A percentile compares a stretch with the other conserved stretches of the same genome.
Conservation (phyloP, 2,888 invertebrate genomes). For the Brenthis daphne region DNA sequence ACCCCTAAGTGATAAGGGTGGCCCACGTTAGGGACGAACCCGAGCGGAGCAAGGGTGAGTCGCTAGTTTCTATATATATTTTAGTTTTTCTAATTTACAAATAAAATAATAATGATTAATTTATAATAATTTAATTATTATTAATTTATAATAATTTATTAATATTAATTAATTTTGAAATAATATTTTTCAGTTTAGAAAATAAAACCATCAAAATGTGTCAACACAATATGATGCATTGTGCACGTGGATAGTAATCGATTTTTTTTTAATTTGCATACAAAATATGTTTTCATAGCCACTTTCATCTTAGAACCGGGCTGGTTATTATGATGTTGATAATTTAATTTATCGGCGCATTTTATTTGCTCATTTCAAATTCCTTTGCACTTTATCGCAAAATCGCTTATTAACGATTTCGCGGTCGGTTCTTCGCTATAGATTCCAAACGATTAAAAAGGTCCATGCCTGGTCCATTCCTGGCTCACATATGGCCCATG, state of each 20-base stretch:
- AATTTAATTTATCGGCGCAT: conserved; percentile 10
- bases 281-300: neutral
- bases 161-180: too few species aligned
- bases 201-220: too few species aligned
- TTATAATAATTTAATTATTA: too few species aligned
- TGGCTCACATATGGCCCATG: conserved; percentile 26
- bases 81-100: too few species aligned
- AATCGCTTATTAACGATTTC: conserved; percentile 38
- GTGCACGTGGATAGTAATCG: neutral
- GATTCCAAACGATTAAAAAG: conserved; percentile 35
- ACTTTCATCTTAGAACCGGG: conserved; percentile 12
- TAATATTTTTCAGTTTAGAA: too few species aligned
- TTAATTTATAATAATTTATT: too few species aligned
- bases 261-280: neutral
- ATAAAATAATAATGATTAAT: too few species aligned
- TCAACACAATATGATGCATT: too few species aligned
- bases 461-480: conserved; percentile 17
- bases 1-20: too few species aligned
- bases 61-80: too few species aligned
- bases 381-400: conserved; percentile 31
- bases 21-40: too few species aligned
- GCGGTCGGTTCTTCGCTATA: conserved; percentile 34
- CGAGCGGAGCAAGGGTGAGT: too few species aligned
- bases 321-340: conserved; percentile 1
- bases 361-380: conserved; percentile 24